These are phyloP conservation scores for Elgaria multicarinata DNA, from an alignment of 2,113 vertebrate species.

Conservation along the genomic window DNA sequence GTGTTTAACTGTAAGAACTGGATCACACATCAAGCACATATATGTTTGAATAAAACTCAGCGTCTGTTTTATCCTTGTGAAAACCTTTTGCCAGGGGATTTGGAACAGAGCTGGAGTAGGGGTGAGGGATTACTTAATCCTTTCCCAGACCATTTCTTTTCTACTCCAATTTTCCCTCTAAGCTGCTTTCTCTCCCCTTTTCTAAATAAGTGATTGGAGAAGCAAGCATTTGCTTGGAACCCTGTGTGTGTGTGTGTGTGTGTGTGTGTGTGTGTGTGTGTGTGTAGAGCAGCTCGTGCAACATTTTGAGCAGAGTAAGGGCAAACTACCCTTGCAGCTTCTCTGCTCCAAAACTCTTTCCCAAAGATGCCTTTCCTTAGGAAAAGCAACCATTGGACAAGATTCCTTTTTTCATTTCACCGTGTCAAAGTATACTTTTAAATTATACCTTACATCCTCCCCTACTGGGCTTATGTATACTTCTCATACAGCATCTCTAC, in stretches of 20 bases:
- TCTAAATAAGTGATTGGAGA: not conserved
- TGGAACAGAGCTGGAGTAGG: not conserved
- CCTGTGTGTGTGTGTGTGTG: no score
- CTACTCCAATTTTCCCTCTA: not conserved
- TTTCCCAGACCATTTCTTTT: not conserved
- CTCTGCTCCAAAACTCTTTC: not conserved
- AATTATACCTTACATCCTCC: not conserved
- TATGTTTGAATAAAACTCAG: not conserved
- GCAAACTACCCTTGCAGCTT: not conserved
- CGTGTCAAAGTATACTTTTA: not conserved
- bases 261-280: no score
- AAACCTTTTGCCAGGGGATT: not conserved
- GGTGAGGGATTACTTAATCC: not conserved
- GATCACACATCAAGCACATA: not conserved
- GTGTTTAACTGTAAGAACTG: not conserved
- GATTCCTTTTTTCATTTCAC: not conserved
- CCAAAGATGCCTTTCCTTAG: not conserved
- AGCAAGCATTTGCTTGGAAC: not conserved
- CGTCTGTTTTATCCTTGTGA: not conserved
- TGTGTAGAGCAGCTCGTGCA: no score
- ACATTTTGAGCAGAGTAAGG: no score
- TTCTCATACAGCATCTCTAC: no score
- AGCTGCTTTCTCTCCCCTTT: not conserved
- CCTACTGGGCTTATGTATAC: not conserved
- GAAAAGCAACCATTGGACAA: not conserved